Evolutionary conservation across 2,113 vertebrate species (phyloP).

Genomic region (Agelaius tricolor): DNA sequence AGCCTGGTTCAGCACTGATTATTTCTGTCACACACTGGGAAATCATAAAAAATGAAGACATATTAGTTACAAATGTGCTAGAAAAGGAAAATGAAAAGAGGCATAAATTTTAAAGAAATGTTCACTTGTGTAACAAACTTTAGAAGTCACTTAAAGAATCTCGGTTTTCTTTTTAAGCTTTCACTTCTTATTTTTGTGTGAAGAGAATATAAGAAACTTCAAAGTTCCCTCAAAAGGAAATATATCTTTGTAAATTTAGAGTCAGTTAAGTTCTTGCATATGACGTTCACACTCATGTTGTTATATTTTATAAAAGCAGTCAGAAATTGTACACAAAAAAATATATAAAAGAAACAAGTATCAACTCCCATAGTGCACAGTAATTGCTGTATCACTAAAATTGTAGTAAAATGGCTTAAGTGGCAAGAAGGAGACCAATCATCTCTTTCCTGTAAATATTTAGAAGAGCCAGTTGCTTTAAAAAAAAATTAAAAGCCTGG

Average conservation of each 20-base stretch:
- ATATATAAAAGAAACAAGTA: neutral
- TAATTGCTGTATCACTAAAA: neutral
- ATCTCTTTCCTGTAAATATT: neutral
- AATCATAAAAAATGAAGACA: slow-evolving; percentile 6
- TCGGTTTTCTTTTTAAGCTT: neutral
- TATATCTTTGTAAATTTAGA: neutral
- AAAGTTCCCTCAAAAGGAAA: neutral
- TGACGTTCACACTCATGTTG: neutral
- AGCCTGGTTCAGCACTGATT: slow-evolving; percentile 56
- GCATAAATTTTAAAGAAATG: slow-evolving; percentile 26
- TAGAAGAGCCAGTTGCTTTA: neutral
- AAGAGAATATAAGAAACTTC: neutral
- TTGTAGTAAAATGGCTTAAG: neutral
- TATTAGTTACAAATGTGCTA: slow-evolving; percentile 21
- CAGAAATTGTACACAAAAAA: neutral
- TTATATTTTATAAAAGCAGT: neutral
- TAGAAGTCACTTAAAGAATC: neutral
- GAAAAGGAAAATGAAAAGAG: slow-evolving; percentile 41
- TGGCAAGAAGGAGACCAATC: neutral
- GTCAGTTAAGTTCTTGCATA: neutral
- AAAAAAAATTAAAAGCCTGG: neutral
- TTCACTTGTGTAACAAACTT: slow-evolving; percentile 1
- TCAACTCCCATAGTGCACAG: rapidly evolving
- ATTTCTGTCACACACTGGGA: slow-evolving; percentile 31
- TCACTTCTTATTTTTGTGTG: neutral